These are phyloP conservation scores for Tarsius wallacei DNA, from an alignment of 2,797 vertebrate genomes.

Conservation along the genomic window DNA sequence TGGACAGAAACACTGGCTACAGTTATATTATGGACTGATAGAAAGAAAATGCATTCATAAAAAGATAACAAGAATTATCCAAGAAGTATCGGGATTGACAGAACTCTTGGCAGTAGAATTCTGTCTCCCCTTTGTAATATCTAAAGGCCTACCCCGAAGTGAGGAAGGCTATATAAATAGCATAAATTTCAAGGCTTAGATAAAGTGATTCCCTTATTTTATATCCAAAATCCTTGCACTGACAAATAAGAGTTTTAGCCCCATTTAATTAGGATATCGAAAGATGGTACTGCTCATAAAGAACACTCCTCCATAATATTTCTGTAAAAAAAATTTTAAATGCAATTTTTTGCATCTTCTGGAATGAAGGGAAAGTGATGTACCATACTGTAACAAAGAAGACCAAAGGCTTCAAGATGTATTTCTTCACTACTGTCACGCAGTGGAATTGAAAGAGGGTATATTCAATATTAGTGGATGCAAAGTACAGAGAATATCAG, in stretches of 20 bases:
- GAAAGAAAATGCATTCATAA: slow-evolving; percentile 1
- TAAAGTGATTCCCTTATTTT: background rate
- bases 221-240: slow-evolving; percentile 19
- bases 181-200: background rate
- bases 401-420: slow-evolving; percentile 41
- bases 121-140: background rate
- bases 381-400: background rate
- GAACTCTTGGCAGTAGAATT: background rate
- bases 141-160: background rate
- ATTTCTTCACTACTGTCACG: background rate
- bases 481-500: slow-evolving; percentile 48
- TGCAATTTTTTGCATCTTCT: background rate
- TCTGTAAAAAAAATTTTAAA: background rate
- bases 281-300: slow-evolving; percentile 15
- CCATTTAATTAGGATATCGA: slow-evolving; percentile 22
- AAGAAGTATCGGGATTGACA: background rate
- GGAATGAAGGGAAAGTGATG: background rate
- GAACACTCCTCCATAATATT: background rate
- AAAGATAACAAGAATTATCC: background rate
- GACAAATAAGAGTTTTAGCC: background rate
- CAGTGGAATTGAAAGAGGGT: background rate
- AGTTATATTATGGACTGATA: background rate
- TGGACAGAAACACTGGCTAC: background rate
- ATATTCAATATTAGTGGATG: background rate
- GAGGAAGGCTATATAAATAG: background rate